These are phyloP conservation scores for Lasioglossum calceatum DNA, from an alignment of 2,888 invertebrate genomes.

Conservation along the genomic window DNA sequence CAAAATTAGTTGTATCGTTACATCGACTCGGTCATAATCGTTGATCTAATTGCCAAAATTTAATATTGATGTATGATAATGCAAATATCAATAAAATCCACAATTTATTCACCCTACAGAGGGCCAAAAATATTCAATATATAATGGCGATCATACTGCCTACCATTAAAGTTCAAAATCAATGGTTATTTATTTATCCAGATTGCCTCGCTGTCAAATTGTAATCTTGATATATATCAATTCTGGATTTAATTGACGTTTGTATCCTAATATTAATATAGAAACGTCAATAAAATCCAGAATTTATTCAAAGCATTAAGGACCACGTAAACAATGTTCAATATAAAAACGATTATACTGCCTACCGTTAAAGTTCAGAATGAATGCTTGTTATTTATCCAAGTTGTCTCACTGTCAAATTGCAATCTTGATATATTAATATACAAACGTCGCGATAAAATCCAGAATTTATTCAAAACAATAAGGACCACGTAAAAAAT, in stretches of 20 bases:
- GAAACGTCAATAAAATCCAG: not conserved
- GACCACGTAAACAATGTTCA: not conserved
- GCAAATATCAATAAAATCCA: not conserved
- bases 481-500: too few species aligned
- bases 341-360: not conserved
- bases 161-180: too few species aligned
- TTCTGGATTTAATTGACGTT: too few species aligned
- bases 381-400: too few species aligned
- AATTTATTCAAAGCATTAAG: not conserved
- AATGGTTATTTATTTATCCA: too few species aligned
- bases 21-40: not conserved
- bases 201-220: too few species aligned
- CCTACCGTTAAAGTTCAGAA: not conserved
- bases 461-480: too few species aligned
- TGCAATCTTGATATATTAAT: not conserved
- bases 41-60: not conserved
- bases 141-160: not conserved
- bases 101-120: not conserved
- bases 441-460: too few species aligned
- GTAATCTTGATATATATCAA: not conserved
- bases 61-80: not conserved
- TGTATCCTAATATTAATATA: not conserved
- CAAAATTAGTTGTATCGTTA: not conserved
- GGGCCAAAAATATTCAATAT: not conserved
- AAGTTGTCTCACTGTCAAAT: too few species aligned